Evolutionary conservation across 2,797 vertebrate genomes (phyloP).

Genomic region (Periparus ater): DNA sequence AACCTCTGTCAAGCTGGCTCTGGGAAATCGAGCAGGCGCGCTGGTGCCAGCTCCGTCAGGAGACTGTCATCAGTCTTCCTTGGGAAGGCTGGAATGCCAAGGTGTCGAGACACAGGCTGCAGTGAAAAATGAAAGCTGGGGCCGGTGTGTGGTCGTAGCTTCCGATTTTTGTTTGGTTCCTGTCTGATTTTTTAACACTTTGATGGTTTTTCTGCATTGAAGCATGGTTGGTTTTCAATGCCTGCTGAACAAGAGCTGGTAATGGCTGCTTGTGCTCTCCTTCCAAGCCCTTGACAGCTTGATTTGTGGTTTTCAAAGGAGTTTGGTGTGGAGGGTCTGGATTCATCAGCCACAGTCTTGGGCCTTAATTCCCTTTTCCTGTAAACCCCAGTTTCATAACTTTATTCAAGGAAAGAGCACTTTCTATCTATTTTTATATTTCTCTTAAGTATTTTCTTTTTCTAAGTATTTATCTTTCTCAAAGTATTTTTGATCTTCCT

Average conservation of each 20-base stretch:
- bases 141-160: neutral
- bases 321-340: neutral
- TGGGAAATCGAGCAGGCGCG: neutral
- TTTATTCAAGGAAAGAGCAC: neutral
- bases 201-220: neutral
- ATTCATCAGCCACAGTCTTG: neutral
- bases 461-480: neutral
- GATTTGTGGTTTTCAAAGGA: conserved; percentile 2
- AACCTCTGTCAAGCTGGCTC: conserved; percentile 33
- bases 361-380: neutral
- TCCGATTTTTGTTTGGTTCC: conserved; percentile 14
- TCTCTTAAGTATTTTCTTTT: neutral
- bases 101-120: conserved; percentile 8
- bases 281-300: neutral
- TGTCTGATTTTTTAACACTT: neutral
- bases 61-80: conserved; percentile 55
- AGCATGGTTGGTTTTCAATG: neutral
- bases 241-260: neutral
- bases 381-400: neutral
- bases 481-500: neutral
- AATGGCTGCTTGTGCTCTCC: neutral
- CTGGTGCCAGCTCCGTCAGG: conserved; percentile 29
- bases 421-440: neutral
- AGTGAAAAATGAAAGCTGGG: neutral
- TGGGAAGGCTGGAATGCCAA: conserved; percentile 22